A percentile compares a stretch with the other conserved stretches of the same genome.
These are phyloP conservation scores for Corythaixoides concolor DNA, from an alignment of 2,113 vertebrate genomes.

Conservation along the genomic window DNA sequence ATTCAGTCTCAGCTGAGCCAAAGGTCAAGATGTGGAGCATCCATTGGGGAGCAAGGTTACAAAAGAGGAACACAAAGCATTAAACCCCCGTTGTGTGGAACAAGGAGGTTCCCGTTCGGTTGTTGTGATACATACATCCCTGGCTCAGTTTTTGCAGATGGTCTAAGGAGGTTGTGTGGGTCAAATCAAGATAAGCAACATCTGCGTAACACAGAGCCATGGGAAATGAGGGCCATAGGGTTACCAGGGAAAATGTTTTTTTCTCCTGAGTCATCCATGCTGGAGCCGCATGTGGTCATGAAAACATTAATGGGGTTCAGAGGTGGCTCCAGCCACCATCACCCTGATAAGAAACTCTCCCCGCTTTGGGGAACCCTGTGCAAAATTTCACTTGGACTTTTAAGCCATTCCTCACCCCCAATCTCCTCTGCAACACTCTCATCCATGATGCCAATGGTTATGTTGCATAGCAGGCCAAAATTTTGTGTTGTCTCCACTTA, in stretches of 20 bases:
- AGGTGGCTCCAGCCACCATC: background rate
- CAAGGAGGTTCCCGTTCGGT: background rate
- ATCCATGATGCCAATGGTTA: background rate
- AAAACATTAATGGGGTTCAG: background rate
- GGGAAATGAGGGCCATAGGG: background rate
- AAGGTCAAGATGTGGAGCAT: background rate
- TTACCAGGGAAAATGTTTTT: background rate
- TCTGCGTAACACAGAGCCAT: fast-evolving
- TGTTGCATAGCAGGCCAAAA: background rate
- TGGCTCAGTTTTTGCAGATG: background rate
- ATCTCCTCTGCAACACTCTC: background rate
- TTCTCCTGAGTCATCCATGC: background rate
- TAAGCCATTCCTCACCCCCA: background rate
- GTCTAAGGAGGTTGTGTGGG: background rate
- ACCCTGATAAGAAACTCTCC: background rate
- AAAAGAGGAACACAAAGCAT: background rate
- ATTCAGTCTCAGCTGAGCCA: background rate
- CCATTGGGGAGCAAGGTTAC: background rate
- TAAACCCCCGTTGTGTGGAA: background rate
- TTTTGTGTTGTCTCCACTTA: background rate
- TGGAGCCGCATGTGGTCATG: background rate
- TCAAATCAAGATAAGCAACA: background rate
- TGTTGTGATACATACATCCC: background rate
- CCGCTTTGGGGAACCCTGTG: fast-evolving
- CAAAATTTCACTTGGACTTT: background rate